A percentile compares a stretch with the other conserved stretches of the same genome.
Conservation (phyloP, 1,140 invertebrate species). For the Lepidurus apus region DNA sequence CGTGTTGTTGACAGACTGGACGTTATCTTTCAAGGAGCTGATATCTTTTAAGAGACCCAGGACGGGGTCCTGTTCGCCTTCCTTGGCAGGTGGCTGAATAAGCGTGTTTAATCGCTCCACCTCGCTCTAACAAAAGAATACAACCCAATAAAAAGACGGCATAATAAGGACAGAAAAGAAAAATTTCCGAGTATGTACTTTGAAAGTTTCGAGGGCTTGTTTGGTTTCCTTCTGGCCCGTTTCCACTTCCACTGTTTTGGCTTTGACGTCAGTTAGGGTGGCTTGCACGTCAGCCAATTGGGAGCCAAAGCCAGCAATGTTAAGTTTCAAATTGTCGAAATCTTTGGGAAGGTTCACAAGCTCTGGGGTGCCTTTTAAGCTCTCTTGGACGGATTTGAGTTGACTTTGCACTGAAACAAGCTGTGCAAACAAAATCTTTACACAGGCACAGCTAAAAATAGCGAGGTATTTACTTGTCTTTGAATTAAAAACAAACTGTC, state of each 20-base stretch:
- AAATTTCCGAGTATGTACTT: neutral
- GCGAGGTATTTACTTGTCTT: neutral
- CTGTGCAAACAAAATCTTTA: constrained; percentile 9
- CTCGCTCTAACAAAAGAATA: neutral
- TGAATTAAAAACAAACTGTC: constrained; percentile 8
- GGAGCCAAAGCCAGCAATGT: constrained; percentile 20
- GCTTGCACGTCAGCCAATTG: constrained; percentile 22
- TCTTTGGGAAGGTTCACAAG: constrained; percentile 27
- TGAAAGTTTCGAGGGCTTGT: constrained; percentile 11
- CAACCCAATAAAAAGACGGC: neutral
- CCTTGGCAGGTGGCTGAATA: neutral
- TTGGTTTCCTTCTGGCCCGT: neutral
- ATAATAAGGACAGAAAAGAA: neutral
- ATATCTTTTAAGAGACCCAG: constrained; percentile 3
- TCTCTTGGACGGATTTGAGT: constrained; percentile 25
- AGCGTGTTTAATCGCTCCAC: neutral
- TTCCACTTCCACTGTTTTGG: neutral
- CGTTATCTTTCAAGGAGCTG: constrained; percentile 11
- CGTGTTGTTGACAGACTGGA: neutral
- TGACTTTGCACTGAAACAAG: neutral
- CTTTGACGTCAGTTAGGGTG: constrained; percentile 18
- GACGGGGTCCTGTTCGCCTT: neutral
- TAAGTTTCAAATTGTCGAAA: constrained; percentile 17
- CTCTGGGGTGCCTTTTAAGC: constrained; percentile 25
- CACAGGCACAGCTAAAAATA: neutral